Evolutionary conservation across 2,113 vertebrate genomes (phyloP).

Genomic region (Megaceryle maxima): DNA sequence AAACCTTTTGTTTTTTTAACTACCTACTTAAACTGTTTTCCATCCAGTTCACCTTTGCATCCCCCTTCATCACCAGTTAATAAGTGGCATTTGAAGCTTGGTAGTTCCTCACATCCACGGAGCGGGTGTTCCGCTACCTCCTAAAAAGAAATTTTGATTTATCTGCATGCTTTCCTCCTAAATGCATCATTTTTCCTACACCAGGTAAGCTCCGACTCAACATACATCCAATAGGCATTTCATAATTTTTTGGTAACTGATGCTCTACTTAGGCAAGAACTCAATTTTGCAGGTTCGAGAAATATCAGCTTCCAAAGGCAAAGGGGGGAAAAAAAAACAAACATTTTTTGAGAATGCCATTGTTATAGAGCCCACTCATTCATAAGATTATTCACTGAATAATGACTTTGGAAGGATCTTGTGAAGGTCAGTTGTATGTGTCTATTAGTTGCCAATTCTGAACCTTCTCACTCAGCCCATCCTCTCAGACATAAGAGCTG

Average conservation of each 20-base stretch:
- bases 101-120: rapidly evolving
- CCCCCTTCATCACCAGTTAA: background rate
- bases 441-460: background rate
- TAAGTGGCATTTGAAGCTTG: background rate
- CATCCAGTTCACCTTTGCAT: background rate
- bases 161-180: background rate
- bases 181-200: background rate
- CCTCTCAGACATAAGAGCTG: background rate
- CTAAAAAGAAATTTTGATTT: background rate
- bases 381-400: slow-evolving; percentile 11
- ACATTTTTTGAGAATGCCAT: background rate
- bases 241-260: background rate
- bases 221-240: background rate
- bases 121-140: background rate
- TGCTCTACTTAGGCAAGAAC: background rate
- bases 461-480: background rate
- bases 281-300: slow-evolving; percentile 6
- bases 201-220: background rate
- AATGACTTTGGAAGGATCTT: background rate
- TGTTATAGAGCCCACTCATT: slow-evolving; percentile 13
- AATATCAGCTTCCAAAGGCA: background rate
- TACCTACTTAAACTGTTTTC: background rate
- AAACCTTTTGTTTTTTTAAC: background rate
- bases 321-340: background rate
- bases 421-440: background rate